Evolutionary conservation across 2,797 vertebrate genomes (phyloP), one percentile per base, ranked within the genome.

Genomic region (Crenuchus spilurus): DNA sequence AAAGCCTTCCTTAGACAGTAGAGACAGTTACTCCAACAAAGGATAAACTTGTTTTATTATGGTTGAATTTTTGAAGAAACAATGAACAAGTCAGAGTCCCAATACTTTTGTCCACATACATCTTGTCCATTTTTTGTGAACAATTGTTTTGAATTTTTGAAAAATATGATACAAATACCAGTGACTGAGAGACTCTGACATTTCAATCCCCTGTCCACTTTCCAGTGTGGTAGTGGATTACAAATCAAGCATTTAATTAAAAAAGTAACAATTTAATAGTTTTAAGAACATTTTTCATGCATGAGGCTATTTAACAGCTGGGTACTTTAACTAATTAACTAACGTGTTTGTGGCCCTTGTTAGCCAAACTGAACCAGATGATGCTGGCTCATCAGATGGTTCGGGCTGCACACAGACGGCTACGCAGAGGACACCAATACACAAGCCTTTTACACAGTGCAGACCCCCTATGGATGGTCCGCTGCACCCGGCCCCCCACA

Each of bases 401-500:
- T 64, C 74, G 9, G 76, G 82, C 71, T 79, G 70, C 37, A 70
- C 66, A 26, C 79, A 57, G 60, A 54, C 75, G n/a, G 54, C 78
- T 52, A 82, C 72, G 0, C 92, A 90, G 78, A 87, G 86, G 9
- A 88, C 87, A 2, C 82, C 87, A 16, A 86, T 82, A 14, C 86
- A 85, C 68, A 74, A 88, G 2, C 88, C 89, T 0, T 92, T 91
- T 54, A 89, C 87, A 41, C 87, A 94, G 73, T 86, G 90, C 61
- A 83, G 74, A 60, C 83, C 81, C 6, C 82, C 87, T 0, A 22
- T 86, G 22, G 92, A 93, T 20, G 71, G 76, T 51, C 79, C 86
- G 0, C 84, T 91, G 1, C 60, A 83, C 14, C 96, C 95, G 0
- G 93, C 94, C 10, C 96, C 96, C 5, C 92, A 77, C 28, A 84